Conservation (phyloP, 2,797 vertebrate genomes). For the Acridotheres tristis region DNA sequence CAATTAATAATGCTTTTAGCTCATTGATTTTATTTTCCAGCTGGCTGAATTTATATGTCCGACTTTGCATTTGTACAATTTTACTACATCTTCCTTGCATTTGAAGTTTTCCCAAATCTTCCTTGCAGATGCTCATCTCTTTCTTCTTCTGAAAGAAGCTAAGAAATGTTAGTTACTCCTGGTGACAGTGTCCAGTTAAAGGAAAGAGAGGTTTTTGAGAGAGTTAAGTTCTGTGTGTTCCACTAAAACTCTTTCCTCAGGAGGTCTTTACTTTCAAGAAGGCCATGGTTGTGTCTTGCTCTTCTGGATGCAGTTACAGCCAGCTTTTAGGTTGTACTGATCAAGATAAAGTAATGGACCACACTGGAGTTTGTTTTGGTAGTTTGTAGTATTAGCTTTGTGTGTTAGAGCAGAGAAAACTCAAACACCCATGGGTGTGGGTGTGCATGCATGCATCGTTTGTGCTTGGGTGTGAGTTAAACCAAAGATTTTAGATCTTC, state of each 20-base stretch:
- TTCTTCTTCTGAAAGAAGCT: constrained; percentile 8
- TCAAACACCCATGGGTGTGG: fast-evolving
- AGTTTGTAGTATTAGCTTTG: neutral
- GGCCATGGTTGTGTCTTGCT: neutral
- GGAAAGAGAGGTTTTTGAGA: neutral
- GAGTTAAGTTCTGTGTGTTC: neutral
- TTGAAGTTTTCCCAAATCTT: neutral
- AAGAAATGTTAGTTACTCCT: constrained; percentile 36
- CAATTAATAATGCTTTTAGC: constrained; percentile 52
- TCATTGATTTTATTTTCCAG: constrained; percentile 31
- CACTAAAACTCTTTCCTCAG: neutral
- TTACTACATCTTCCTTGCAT: constrained; percentile 2
- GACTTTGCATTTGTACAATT: constrained; percentile 16
- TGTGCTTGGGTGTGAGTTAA: neutral
- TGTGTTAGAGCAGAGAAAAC: neutral
- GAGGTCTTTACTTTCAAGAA: neutral
- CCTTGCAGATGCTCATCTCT: neutral
- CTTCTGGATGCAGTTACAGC: neutral
- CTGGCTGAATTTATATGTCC: neutral
- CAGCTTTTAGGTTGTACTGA: neutral
- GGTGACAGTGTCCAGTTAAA: neutral
- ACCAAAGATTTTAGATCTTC: neutral
- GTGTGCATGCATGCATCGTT: neutral
- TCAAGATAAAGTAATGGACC: neutral
- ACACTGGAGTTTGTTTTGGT: neutral